Base-by-base conservation (phyloP, 1,140 invertebrate genomes). In the Pseudomyrmex concolor region DNA sequence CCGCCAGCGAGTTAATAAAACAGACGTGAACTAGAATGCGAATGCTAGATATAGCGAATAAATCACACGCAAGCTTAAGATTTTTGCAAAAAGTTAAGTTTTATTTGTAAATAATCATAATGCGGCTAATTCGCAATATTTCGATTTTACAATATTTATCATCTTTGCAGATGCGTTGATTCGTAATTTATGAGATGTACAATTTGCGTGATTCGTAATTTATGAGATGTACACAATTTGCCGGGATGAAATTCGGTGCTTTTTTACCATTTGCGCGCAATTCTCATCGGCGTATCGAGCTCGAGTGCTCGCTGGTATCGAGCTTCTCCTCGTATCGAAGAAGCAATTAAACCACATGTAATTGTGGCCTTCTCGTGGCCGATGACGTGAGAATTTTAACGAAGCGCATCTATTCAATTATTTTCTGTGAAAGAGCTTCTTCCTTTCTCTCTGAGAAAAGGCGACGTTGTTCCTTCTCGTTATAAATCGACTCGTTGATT, bases 341-440 rank as follows among this genome's bases (percentile, higher is more conserved):
- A 67, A 50, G 51, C 71, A 73, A 60, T 73, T 73, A 60, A 73
- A 45, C 55, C 10, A 43, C 17, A 5, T 45, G 59, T 60, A 73
- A 60, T 60, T 57, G 5, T 45, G 71, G 2, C 34, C 34, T 73
- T 17, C 34, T 73, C 43, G 15, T 60, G 64, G 17, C 17, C 17
- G 17, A 19, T 50, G 45, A 67, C 64, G 45, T 50, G 64, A 22
- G 17, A 67, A 67, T 70, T 70, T 34, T 55, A n/a, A 70, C 50
- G 22, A 55, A 62, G 59, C 59, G 60, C 25, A 0, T 55, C 50
- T 22, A 55, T 9, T 70, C 7, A 70, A 70, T 70, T 70, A 70
- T 55, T n/a, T n/a, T 45, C 19, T 22, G 8, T 10, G 19, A 54
- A 15, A 55, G 3, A 17, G 50, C 2, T 15, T 17, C 19, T 25